Conservation (phyloP, 2,113 vertebrate genomes). For the Poicephalus meyeri region DNA sequence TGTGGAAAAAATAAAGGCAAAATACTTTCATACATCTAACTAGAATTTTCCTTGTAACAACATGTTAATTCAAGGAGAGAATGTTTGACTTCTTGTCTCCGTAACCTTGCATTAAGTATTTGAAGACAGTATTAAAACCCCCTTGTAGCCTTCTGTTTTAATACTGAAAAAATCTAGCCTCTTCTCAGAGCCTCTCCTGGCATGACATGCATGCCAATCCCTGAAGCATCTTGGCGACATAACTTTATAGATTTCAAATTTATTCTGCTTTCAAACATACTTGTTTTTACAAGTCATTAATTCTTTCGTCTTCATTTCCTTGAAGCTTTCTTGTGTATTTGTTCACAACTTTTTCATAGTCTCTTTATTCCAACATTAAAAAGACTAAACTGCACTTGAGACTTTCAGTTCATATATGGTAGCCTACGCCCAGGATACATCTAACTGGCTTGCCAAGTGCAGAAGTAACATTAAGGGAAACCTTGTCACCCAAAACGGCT, state of each 20-base stretch:
- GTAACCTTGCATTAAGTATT: not conserved
- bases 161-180: not conserved
- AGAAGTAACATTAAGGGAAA: not conserved
- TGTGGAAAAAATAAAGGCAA: not conserved
- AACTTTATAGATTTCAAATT: not conserved
- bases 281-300: not conserved
- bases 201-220: not conserved
- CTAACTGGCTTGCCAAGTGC: not conserved
- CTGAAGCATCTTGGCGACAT: not conserved
- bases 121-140: not conserved
- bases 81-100: not conserved
- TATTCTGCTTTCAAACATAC: not conserved
- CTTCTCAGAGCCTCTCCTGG: not conserved
- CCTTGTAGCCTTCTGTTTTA: not conserved
- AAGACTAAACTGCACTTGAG: not conserved
- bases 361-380: not conserved
- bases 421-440: not conserved
- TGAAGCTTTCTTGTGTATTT: not conserved
- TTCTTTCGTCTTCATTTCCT: not conserved
- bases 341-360: not conserved
- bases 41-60: not conserved
- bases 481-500: not conserved
- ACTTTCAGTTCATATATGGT: not conserved
- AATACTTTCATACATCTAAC: not conserved
- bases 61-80: not conserved